A percentile compares a stretch with the other conserved stretches of the same genome.
phyloP scores from a whole-genome alignment of 2,888 invertebrate species.

The Troides aeacus region DNA sequence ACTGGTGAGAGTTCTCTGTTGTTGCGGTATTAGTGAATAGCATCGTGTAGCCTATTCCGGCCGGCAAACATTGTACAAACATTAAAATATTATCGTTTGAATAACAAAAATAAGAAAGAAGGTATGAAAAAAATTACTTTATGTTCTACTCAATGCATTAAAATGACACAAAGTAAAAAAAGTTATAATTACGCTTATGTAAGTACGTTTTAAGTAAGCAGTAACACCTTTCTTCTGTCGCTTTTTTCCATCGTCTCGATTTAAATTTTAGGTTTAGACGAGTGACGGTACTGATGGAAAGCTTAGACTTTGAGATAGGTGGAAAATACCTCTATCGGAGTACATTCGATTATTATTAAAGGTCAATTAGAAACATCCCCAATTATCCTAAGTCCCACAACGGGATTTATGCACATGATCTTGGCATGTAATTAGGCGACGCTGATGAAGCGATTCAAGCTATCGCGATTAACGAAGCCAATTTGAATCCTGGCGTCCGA shows the following conservation, averaged over 20 bases:
- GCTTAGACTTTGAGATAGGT: background rate
- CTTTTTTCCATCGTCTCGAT: no score
- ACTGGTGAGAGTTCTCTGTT: background rate
- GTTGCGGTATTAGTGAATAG: background rate
- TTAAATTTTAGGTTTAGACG: no score
- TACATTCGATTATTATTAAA: background rate
- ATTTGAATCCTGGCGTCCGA: slow-evolving; percentile 21
- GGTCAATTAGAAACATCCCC: slow-evolving; percentile 11
- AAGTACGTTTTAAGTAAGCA: no score
- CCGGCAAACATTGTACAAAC: no score
- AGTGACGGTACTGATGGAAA: background rate
- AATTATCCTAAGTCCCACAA: slow-evolving; percentile 12
- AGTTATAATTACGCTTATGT: no score
- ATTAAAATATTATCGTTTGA: no score
- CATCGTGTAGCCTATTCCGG: no score
- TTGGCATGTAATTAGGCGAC: slow-evolving; percentile 31
- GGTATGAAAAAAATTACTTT: no score
- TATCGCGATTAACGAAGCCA: slow-evolving; percentile 26
- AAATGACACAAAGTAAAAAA: no score
- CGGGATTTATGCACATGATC: slow-evolving; percentile 26
- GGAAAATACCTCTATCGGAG: background rate
- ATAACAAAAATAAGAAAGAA: no score
- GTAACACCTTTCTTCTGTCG: no score
- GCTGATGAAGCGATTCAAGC: slow-evolving; percentile 24
- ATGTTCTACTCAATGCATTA: no score